Conservation (phyloP, 2,113 vertebrate genomes). For the Rattus norvegicus region GRCr8 NC_086021.1:132031501-132032000, state of each 20-base stretch:
- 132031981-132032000: background rate
- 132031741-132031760: constrained; percentile 67
- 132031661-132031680: constrained; percentile 86
- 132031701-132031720: constrained; percentile 83
- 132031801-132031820: constrained; percentile 80
- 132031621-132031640: constrained; percentile 88
- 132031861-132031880: constrained; percentile 31
- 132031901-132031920: constrained; percentile 55
- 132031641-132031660: constrained; percentile 91
- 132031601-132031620: constrained; percentile 86
- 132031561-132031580: constrained; percentile 92
- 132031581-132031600: constrained; percentile 91
- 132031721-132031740: constrained; percentile 80
- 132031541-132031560: constrained; percentile 93
- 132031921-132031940: background rate
- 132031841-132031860: constrained; percentile 66
- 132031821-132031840: constrained; percentile 73
- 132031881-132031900: constrained; percentile 53
- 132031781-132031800: constrained; percentile 81
- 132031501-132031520: constrained; percentile 88
- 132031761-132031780: constrained; percentile 77
- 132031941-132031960: constrained; percentile 13
- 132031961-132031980: background rate
- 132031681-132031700: constrained; percentile 81
- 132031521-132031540: constrained; percentile 87